A percentile compares a stretch with the other conserved stretches of the same genome.
phyloP scores from a whole-genome alignment of 1,140 invertebrate genomes.

The Macrosteles quadrilineatus region DNA sequence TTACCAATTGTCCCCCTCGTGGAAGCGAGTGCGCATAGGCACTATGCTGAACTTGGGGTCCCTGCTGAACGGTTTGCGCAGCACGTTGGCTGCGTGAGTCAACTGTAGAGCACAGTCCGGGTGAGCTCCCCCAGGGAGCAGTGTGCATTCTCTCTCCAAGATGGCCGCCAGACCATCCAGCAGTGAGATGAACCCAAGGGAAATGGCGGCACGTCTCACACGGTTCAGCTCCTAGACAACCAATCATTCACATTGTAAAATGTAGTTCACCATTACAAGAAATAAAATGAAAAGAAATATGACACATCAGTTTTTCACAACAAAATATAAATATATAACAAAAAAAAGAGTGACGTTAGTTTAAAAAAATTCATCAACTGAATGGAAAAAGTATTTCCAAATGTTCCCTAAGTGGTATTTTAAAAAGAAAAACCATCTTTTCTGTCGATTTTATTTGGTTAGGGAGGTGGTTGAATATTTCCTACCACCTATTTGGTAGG shows the following conservation, averaged over 20 bases:
- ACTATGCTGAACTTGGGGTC: conserved; percentile 65
- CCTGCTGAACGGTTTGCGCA: conserved; percentile 62
- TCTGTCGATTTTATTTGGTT: no score
- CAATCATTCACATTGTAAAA: conserved; percentile 24
- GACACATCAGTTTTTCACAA: neutral
- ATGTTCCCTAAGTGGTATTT: no score
- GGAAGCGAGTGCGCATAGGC: conserved; percentile 51
- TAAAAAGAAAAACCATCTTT: no score
- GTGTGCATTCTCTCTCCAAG: conserved; percentile 85
- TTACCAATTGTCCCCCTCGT: conserved; percentile 23
- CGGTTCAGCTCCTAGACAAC: conserved; percentile 82
- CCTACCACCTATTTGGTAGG: no score
- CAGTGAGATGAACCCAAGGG: conserved; percentile 83
- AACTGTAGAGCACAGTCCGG: conserved; percentile 89
- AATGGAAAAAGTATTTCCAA: no score
- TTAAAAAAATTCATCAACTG: no score
- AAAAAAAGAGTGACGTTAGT: no score
- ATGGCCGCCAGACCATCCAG: conserved; percentile 75
- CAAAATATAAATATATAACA: no score
- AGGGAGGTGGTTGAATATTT: no score
- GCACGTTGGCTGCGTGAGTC: conserved; percentile 77
- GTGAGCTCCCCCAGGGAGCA: conserved; percentile 74
- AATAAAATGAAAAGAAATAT: neutral
- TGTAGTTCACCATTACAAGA: neutral
- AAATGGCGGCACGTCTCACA: conserved; percentile 82